Evolutionary conservation across 2,113 vertebrate species (phyloP).

Genomic region (Bubo scandiacus): DNA sequence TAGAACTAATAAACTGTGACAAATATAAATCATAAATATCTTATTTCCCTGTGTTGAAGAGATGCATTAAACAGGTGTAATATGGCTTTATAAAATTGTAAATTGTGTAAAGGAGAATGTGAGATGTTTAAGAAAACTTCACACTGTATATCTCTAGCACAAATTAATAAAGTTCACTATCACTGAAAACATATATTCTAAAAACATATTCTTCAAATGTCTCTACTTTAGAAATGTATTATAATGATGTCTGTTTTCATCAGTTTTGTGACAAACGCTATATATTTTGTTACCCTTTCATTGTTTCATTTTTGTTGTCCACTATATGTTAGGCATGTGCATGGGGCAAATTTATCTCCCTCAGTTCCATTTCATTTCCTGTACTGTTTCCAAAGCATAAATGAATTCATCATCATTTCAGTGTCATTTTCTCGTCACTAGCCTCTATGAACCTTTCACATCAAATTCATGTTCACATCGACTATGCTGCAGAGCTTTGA

Average conservation of each 20-base stretch:
- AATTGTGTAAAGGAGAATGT: neutral
- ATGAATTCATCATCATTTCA: neutral
- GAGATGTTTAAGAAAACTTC: neutral
- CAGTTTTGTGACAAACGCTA: neutral
- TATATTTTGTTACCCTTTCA: neutral
- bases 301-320: neutral
- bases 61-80: neutral
- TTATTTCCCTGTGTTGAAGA: neutral
- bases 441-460: neutral
- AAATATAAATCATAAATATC: neutral
- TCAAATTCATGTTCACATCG: neutral
- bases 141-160: neutral
- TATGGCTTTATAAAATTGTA: neutral
- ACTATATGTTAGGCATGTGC: neutral
- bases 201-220: neutral
- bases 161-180: neutral
- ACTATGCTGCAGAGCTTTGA: neutral
- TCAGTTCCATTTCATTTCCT: neutral
- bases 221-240: neutral
- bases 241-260: neutral
- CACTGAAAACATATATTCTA: neutral
- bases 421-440: neutral
- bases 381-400: neutral
- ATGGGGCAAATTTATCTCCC: neutral
- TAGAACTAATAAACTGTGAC: neutral